Percentiles rank a stretch among this genome's conserved stretches.
phyloP scores from a whole-genome alignment of 1,140 invertebrate genomes.

The Drusus annulatus region DNA sequence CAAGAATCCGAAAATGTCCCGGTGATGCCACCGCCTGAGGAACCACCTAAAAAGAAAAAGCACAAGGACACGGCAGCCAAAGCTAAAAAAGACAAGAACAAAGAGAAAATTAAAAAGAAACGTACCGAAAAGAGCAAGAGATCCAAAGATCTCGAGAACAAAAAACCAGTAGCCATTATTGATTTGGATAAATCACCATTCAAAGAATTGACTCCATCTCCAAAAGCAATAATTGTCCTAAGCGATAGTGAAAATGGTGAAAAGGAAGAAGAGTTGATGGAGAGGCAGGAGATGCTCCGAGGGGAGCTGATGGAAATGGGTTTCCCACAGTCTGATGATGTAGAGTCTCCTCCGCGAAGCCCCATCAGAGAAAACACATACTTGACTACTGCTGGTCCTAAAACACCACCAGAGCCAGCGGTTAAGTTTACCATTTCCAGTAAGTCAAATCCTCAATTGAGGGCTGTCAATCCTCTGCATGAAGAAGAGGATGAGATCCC shows the following conservation, averaged over 20 bases:
- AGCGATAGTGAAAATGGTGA: conserved; percentile 84
- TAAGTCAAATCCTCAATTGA: conserved; percentile 55
- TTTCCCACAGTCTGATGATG: conserved; percentile 62
- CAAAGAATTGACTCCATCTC: conserved; percentile 83
- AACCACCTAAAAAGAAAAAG: conserved; percentile 65
- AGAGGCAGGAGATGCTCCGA: conserved; percentile 62
- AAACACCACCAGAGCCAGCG: conserved; percentile 63
- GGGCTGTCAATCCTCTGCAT: conserved; percentile 59
- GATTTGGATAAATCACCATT: conserved; percentile 89
- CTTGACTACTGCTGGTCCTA: conserved; percentile 66
- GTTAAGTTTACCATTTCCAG: conserved; percentile 59
- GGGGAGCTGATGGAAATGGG: conserved; percentile 48
- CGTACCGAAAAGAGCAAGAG: conserved; percentile 70
- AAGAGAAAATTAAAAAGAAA: conserved; percentile 68
- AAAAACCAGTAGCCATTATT: conserved; percentile 87
- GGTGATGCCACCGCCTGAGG: conserved; percentile 61
- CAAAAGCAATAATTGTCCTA: conserved; percentile 84
- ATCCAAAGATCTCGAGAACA: conserved; percentile 70
- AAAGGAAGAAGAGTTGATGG: conserved; percentile 60
- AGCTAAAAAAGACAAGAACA: conserved; percentile 65
- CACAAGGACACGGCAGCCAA: conserved; percentile 71
- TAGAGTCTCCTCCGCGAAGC: conserved; percentile 61
- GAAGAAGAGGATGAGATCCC: conserved; percentile 66
- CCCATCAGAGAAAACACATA: conserved; percentile 61
- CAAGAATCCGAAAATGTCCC: conserved; percentile 72